Conservation (phyloP, 92 coral and sea anemone genomes). For the Porites lobata region DNA sequence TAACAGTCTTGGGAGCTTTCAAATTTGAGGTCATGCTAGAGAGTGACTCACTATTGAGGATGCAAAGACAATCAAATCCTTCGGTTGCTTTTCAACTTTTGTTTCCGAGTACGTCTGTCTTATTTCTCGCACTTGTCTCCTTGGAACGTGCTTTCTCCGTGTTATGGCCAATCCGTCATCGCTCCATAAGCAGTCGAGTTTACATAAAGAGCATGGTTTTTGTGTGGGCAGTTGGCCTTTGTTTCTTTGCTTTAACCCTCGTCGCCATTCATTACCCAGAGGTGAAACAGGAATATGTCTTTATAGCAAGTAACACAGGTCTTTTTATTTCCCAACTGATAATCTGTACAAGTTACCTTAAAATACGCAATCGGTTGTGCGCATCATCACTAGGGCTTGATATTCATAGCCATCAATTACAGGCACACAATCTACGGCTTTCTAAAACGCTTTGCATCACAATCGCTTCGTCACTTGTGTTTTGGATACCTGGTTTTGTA, state of each 20-base stretch:
- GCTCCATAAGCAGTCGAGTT: not conserved
- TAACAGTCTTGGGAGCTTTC: not conserved
- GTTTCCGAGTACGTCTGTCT: not conserved
- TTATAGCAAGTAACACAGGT: not conserved
- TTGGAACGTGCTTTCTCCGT: constrained; percentile 30
- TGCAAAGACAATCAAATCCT: not conserved
- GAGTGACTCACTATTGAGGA: not conserved
- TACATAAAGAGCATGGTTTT: not conserved
- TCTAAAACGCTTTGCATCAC: not conserved
- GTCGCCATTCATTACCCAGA: not conserved
- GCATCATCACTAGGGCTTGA: not conserved
- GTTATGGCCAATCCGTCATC: constrained; percentile 32
- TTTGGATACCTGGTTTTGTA: constrained; percentile 19
- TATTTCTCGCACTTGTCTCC: constrained; percentile 22
- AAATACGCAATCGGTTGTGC: not conserved
- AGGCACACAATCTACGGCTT: not conserved
- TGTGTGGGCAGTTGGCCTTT: not conserved
- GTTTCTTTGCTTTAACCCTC: not conserved
- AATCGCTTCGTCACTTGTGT: not conserved
- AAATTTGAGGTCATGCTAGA: not conserved
- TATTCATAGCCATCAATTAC: not conserved
- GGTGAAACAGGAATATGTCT: not conserved
- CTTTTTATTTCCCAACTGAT: not conserved
- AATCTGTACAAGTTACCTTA: not conserved
- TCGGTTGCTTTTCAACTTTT: not conserved